Percentiles rank a stretch among this genome's conserved stretches.
phyloP scores from a whole-genome alignment of 2,888 invertebrate species.

The Gymnoscelis rufifasciata region DNA sequence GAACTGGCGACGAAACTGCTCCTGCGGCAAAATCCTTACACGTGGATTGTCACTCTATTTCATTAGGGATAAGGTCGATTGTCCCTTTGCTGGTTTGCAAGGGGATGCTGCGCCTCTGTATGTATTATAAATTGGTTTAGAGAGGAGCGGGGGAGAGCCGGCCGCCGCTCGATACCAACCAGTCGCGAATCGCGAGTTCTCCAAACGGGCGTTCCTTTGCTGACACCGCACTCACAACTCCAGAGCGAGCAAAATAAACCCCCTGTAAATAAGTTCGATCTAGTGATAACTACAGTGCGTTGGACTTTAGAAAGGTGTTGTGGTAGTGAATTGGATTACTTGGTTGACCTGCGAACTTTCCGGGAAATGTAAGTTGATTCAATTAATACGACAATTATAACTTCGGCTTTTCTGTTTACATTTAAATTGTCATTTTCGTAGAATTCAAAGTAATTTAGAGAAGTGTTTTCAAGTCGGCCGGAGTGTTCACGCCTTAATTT shows the following conservation, averaged over 20 bases:
- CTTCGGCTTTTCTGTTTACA: slow-evolving; percentile 10
- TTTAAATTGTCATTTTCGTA: not conserved
- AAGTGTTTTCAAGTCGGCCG: slow-evolving; percentile 1
- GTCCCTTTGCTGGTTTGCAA: slow-evolving; percentile 31
- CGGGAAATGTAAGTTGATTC: slow-evolving; percentile 25
- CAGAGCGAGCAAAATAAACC: slow-evolving; percentile 42
- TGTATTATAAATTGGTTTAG: slow-evolving; percentile 80
- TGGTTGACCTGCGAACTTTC: slow-evolving; percentile 18
- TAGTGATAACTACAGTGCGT: not conserved
- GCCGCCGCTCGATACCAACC: slow-evolving; percentile 68
- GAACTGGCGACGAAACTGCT: slow-evolving; percentile 69
- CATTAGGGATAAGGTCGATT: slow-evolving; percentile 35
- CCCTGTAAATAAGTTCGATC: slow-evolving; percentile 17
- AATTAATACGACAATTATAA: slow-evolving; percentile 5
- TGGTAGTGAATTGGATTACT: slow-evolving; percentile 28
- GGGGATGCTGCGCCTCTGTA: slow-evolving; percentile 78
- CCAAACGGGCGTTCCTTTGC: slow-evolving; percentile 17
- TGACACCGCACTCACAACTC: slow-evolving; percentile 20
- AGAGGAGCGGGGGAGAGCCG: slow-evolving; percentile 64
- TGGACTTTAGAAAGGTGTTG: not conserved
- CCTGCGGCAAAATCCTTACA: slow-evolving; percentile 62
- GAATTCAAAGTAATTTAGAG: slow-evolving; percentile 2
- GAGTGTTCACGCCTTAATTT: slow-evolving; percentile 7
- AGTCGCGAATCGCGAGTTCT: slow-evolving; percentile 50
- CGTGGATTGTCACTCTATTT: slow-evolving; percentile 33